Evolutionary conservation across 2,888 invertebrate species (phyloP), one percentile per base, ranked within the genome.

Genomic region (Scaptomyza polygonia): DNA sequence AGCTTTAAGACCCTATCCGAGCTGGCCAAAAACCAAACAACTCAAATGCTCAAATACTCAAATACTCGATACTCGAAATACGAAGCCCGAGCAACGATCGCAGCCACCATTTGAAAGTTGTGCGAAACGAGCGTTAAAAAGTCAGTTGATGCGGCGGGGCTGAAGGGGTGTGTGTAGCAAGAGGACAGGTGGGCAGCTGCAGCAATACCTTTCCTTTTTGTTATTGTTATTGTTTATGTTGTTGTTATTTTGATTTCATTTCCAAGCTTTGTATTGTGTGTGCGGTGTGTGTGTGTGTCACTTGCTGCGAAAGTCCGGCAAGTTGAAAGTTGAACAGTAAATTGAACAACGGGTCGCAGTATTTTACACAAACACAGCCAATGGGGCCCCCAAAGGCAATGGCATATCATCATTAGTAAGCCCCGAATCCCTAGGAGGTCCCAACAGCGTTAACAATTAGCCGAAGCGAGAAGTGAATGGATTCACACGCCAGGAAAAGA

Each of bases 241-340:
- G 39, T 47, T 59, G 18, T 55, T 55, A 39, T 52, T 52, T 54
- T 44, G 54, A 58, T 67, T 77, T 67, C 53, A 48, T 72, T 63
- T 59, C 32, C 57, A 12, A 43, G 9, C 16, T 56, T 42, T 49
- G 16, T 34, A 29, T 18, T 61, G 25, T 62, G 25, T 64, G 30
- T 14, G n/a, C n/a, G n/a, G n/a, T 52, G 39, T 63, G 29, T 77
- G 67, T 78, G 58, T 86, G 72, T 81, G 88, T 87, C 81, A 81
- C 79, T 81, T 81, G 76, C 88, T 79, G 83, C 88, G 86, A 87
- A 88, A 87, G 81, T 86, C 86, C 73, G 47, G 49, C 76, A 78
- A 77, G 87, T 84, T 84, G 88, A 84, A 84, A 84, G 84, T 84
- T 84, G 85, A 84, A 76, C 82, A 55, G 66, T 68, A 68, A 75